These are phyloP conservation scores for Centrocercus urophasianus DNA, from an alignment of 2,113 vertebrate species.

Conservation along the genomic window DNA sequence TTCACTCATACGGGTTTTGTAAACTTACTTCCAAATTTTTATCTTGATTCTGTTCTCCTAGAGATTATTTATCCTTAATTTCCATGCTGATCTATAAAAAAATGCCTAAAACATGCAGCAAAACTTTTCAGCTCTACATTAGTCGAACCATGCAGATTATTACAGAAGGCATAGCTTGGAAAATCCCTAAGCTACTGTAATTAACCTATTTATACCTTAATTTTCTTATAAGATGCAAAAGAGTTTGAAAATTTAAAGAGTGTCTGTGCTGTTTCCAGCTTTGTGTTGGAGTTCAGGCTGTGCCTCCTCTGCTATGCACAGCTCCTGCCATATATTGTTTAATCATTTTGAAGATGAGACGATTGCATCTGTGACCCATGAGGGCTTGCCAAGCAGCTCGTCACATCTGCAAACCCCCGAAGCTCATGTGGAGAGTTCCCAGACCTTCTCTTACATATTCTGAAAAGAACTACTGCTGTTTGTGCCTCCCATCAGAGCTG, in stretches of 20 bases:
- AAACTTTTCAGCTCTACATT: background rate
- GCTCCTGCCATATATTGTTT: background rate
- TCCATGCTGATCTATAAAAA: background rate
- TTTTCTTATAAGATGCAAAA: background rate
- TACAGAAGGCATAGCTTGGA: background rate
- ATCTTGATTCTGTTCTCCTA: background rate
- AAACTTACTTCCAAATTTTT: background rate
- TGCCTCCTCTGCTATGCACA: background rate
- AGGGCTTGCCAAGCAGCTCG: background rate
- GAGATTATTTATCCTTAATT: background rate
- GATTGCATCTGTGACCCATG: rapidly evolving
- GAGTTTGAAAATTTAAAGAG: background rate
- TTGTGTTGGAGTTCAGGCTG: background rate
- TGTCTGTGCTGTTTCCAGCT: background rate
- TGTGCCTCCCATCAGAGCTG: background rate
- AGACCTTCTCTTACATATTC: background rate
- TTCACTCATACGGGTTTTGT: background rate
- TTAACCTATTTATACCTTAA: background rate
- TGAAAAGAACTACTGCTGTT: background rate
- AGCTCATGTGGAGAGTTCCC: background rate
- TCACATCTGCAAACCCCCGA: background rate
- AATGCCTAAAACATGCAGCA: background rate
- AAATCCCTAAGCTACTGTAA: background rate
- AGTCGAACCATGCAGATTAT: background rate
- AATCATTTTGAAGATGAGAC: background rate